A percentile compares a stretch with the other conserved stretches of the same genome.
Conservation (phyloP, 2,888 invertebrate genomes). For the Electrophaes corylata region DNA sequence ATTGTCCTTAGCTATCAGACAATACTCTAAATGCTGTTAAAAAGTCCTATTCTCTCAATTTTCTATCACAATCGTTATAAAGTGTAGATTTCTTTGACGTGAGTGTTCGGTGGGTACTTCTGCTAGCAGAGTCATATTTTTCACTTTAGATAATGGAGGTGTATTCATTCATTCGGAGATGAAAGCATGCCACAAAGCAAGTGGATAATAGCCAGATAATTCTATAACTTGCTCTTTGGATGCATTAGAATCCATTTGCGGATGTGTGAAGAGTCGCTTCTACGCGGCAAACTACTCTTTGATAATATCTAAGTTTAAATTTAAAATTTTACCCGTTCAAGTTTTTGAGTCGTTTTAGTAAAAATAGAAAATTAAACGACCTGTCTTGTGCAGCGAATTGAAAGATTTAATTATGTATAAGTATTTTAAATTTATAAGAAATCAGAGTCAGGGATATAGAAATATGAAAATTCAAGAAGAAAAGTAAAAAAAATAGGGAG, state of each 20-base stretch:
- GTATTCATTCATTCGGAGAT: slow-evolving; percentile 58
- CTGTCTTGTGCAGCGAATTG: not conserved
- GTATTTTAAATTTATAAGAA: not conserved
- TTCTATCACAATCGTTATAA: slow-evolving; percentile 10
- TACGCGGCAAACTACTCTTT: slow-evolving; percentile 35
- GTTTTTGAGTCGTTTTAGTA: slow-evolving; percentile 11
- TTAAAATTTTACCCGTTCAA: not conserved
- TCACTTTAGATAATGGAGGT: slow-evolving; percentile 62
- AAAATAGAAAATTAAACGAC: not conserved
- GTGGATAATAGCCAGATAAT: slow-evolving; percentile 80
- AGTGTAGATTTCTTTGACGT: slow-evolving; percentile 35
- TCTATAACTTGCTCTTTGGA: slow-evolving; percentile 62
- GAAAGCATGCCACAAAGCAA: slow-evolving; percentile 75
- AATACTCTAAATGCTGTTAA: slow-evolving; percentile 7
- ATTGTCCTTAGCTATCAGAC: slow-evolving; percentile 7
- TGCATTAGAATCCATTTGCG: slow-evolving; percentile 75
- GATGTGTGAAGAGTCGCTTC: slow-evolving; percentile 40
- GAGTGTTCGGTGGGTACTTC: slow-evolving; percentile 23
- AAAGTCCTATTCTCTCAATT: slow-evolving; percentile 13
- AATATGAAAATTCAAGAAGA: too few relatives aligned
- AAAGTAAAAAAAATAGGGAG: not conserved
- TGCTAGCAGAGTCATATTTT: slow-evolving; percentile 45
- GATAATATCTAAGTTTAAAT: slow-evolving; percentile 17
- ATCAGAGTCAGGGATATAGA: not conserved
- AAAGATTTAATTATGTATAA: not conserved